Evolutionary conservation across 1,140 invertebrate species (phyloP).

Genomic region (Lasaia peninsularis): DNA sequence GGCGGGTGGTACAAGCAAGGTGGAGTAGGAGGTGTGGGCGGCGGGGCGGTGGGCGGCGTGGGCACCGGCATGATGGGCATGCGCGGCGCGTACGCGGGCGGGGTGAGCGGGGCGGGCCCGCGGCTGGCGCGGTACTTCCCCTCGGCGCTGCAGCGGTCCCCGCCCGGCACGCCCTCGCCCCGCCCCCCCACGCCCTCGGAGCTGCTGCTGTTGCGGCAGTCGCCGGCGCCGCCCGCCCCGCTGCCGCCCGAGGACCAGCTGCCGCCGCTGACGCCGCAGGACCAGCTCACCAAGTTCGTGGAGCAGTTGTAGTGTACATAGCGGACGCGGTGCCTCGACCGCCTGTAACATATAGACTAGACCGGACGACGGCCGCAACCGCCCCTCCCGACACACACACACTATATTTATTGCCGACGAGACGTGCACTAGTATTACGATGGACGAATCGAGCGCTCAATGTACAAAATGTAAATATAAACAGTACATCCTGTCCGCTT

Average conservation of each 20-base stretch:
- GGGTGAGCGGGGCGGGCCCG: conserved; percentile 34
- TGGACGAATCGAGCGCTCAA: conserved; percentile 75
- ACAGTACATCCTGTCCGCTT: conserved; percentile 77
- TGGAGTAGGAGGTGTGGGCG: conserved; percentile 43
- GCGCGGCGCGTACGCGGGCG: conserved; percentile 60
- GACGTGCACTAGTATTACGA: conserved; percentile 69
- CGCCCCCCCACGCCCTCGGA: conserved; percentile 62
- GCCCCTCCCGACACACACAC: conserved; percentile 16
- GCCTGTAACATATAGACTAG: conserved; percentile 58
- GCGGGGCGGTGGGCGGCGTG: conserved; percentile 60
- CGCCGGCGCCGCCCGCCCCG: conserved; percentile 81
- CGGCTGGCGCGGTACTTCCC: conserved; percentile 47
- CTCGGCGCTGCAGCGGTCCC: conserved; percentile 81
- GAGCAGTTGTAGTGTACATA: conserved; percentile 90
- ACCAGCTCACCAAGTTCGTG: conserved; percentile 94
- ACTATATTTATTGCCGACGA: conserved; percentile 66
- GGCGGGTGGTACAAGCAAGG: conserved; percentile 46
- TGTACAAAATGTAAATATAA: conserved; percentile 79
- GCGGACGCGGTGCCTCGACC: conserved; percentile 37
- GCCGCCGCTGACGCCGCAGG: conserved; percentile 90
- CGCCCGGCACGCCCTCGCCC: conserved; percentile 82
- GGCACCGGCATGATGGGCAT: conserved; percentile 38
- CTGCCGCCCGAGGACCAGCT: conserved; percentile 84
- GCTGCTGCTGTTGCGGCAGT: conserved; percentile 79
- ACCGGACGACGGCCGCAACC: conserved; percentile 32